Evolutionary conservation across 2,113 vertebrate species (phyloP), one percentile per base, ranked within the genome.

Genomic region (Barnardius zonarius): DNA sequence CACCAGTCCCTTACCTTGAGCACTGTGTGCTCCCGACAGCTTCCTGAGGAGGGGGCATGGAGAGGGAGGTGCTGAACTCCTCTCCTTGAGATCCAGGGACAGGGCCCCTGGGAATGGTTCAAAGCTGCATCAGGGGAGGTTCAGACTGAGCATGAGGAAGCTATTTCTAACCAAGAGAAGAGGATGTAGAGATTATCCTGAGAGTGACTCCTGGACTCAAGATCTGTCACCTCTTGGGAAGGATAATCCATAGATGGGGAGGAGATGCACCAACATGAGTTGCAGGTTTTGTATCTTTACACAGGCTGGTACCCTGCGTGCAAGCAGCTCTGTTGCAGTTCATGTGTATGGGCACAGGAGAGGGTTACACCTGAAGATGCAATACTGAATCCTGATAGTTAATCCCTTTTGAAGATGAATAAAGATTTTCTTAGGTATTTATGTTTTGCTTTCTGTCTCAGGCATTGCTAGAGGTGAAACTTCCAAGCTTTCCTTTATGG

Each of bases 331-430:
- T 1, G 6, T 11, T 18, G 83, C 83, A 59, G 24, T 18, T 24
- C 43, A 37, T 31, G 33, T 64, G 1, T 57, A 41, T 96, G 68
- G 27, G 88, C 31, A 41, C 70, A n/a, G 87, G 85, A 28, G 48
- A 17, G 69, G 64, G 43, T 22, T 59, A 15, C 37, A 11, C 10
- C 9, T 86, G 90, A 75, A 92, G 69, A 70, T 83, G 61, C 73
- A 41, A 41, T 43, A 41, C 6, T 11, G 17, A 20, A 31, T 68
- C 37, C 31, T 8, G 10, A 12, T 6, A 14, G 22, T 31, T 63
- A 43, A 63, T 3, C 20, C 0, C 0, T 2, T 43, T 92, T 72
- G 11, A 17, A 51, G 25, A 12, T 20, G 30, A 18, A 33, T 75
- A 23, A 64, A 49, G 28, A 2, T 20, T 61, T 77, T 52, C 46